A percentile compares a stretch with the other conserved stretches of the same genome.
Evolutionary conservation across 2,113 vertebrate genomes (phyloP).

Genomic region (Ictalurus punctatus): DNA sequence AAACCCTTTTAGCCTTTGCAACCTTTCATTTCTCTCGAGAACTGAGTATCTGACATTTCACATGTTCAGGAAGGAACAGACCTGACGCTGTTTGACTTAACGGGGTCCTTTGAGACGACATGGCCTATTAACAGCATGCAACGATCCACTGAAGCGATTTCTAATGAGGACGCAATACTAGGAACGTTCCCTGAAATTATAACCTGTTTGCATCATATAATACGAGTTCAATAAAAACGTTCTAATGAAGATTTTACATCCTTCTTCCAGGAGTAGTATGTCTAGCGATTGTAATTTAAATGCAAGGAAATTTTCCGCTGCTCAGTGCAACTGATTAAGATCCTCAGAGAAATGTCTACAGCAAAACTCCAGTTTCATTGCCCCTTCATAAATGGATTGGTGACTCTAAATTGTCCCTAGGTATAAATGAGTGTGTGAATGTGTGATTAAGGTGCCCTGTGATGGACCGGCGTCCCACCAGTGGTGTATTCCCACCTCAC

Average conservation of each 20-base stretch:
- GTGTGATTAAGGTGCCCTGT: neutral
- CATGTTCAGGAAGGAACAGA: conserved; percentile 12
- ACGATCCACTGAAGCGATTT: neutral
- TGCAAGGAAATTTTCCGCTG: neutral
- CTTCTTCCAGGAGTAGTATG: neutral
- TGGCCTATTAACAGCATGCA: conserved; percentile 16
- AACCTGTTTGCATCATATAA: neutral
- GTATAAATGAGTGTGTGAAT: neutral
- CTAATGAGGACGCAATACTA: neutral
- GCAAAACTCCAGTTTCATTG: neutral
- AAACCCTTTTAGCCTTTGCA: neutral
- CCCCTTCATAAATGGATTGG: neutral
- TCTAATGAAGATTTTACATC: neutral
- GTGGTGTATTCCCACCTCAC: neutral
- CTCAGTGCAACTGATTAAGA: neutral
- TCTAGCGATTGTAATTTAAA: neutral
- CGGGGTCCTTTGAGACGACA: neutral
- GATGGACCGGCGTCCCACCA: neutral
- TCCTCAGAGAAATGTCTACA: neutral
- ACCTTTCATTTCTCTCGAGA: neutral
- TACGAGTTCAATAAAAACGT: neutral
- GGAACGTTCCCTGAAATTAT: neutral
- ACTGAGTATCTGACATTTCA: conserved; percentile 2
- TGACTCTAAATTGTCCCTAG: neutral
- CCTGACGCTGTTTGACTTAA: neutral